Conservation (phyloP, 2,888 invertebrate genomes). For the Halictus ligatus region DNA sequence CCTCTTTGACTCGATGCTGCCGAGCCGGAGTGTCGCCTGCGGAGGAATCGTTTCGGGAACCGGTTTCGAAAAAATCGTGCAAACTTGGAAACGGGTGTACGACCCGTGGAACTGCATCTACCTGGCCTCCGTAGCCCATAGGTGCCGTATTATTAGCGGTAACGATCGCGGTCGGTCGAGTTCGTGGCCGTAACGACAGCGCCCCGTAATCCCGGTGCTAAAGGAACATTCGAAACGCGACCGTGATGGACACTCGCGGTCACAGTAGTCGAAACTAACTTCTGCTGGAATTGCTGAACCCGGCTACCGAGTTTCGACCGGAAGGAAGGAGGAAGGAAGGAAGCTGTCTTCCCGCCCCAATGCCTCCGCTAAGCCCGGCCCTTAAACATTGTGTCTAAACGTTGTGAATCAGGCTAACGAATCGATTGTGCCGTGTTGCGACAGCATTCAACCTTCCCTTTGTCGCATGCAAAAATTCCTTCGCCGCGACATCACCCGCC, state of each 20-base stretch:
- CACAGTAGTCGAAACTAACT: constrained; percentile 55
- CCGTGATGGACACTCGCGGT: constrained; percentile 55
- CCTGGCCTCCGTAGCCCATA: constrained; percentile 37
- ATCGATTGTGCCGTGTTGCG: constrained; percentile 39
- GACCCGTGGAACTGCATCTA: constrained; percentile 43
- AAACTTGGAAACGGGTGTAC: constrained; percentile 42
- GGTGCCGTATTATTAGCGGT: constrained; percentile 55
- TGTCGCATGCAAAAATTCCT: background rate
- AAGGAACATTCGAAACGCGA: constrained; percentile 43
- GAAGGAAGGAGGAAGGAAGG: constrained; percentile 64
- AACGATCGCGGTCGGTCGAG: constrained; percentile 50
- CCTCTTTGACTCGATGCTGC: background rate
- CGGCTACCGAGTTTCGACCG: constrained; percentile 49
- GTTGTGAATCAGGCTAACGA: constrained; percentile 43
- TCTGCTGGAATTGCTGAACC: constrained; percentile 50
- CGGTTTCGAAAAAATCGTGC: constrained; percentile 65
- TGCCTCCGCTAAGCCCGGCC: constrained; percentile 32
- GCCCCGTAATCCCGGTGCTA: constrained; percentile 47
- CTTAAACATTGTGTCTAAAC: constrained; percentile 46
- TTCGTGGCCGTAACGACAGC: constrained; percentile 44
- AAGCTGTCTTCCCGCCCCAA: constrained; percentile 57
- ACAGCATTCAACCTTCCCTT: background rate
- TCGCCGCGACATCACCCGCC: background rate
- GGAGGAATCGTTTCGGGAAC: constrained; percentile 57
- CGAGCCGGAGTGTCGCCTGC: constrained; percentile 38